Conservation (phyloP, 2,888 invertebrate genomes). For the Amiota communis region DNA sequence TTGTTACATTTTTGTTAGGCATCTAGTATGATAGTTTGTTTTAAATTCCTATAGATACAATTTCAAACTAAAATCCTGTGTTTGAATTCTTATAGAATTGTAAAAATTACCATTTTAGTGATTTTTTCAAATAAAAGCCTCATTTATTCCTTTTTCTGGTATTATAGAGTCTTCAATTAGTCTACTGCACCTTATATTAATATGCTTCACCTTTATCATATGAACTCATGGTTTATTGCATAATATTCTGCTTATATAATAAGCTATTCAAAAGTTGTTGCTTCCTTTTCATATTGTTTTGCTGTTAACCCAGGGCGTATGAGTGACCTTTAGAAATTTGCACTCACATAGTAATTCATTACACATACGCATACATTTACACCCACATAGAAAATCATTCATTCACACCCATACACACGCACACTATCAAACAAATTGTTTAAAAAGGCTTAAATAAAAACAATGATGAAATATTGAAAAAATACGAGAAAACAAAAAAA, state of each 20-base stretch:
- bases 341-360: background rate
- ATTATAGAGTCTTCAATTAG: no score
- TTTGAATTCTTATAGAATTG: no score
- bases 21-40: no score
- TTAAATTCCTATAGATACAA: no score
- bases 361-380: background rate
- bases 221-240: no score
- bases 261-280: background rate
- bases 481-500: background rate
- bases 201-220: no score
- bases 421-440: background rate
- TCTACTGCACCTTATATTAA: no score
- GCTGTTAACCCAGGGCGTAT: background rate
- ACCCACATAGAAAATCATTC: background rate
- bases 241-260: background rate
- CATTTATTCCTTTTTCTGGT: no score
- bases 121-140: no score
- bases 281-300: background rate
- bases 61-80: no score
- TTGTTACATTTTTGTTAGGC: no score
- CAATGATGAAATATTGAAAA: background rate
- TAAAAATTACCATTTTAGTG: no score
- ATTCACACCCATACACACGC: background rate
- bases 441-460: slow-evolving; percentile 14
- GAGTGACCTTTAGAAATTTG: slow-evolving; percentile 18